These are phyloP conservation scores for Stenodema calcarata DNA, from an alignment of 2,888 invertebrate genomes.

Conservation along the genomic window DNA sequence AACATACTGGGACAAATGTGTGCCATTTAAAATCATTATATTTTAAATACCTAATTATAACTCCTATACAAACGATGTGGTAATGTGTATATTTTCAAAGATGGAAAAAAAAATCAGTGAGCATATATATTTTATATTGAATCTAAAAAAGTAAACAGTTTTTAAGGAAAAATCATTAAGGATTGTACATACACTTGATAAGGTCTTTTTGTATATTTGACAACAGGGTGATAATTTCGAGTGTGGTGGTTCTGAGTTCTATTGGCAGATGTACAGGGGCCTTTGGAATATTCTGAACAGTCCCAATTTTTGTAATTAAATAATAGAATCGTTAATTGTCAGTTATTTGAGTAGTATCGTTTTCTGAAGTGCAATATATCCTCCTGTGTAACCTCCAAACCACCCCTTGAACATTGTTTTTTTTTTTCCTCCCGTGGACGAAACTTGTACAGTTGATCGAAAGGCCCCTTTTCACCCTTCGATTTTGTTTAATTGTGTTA, in stretches of 20 bases:
- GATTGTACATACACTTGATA: background rate
- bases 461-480: background rate
- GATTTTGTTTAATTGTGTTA: background rate
- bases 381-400: background rate
- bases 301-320: too few relatives aligned
- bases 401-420: too few relatives aligned
- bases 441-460: too few relatives aligned
- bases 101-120: background rate
- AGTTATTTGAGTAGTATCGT: too few relatives aligned
- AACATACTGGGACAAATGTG: background rate
- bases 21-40: conserved; percentile 15
- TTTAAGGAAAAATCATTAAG: background rate
- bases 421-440: too few relatives aligned
- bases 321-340: too few relatives aligned
- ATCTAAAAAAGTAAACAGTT: background rate
- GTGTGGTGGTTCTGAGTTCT: background rate
- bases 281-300: background rate
- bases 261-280: background rate
- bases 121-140: background rate
- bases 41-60: background rate
- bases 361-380: background rate
- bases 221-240: background rate
- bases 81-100: background rate
- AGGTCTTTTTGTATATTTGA: background rate
- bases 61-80: background rate